Base-by-base conservation (phyloP, 2,113 vertebrate genomes). In the Pogonocichla stellata region DNA sequence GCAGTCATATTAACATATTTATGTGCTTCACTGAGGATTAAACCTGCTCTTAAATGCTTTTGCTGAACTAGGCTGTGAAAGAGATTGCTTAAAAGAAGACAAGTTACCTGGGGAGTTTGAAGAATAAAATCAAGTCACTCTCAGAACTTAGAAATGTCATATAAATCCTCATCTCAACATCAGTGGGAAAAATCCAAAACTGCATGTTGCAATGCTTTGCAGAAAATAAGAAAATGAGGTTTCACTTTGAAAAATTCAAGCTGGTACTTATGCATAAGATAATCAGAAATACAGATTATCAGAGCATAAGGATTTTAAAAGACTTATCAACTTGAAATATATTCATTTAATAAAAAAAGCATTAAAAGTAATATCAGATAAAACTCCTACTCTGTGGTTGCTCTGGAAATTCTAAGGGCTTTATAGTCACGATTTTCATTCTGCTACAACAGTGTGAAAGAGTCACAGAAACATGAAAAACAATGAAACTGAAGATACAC, bases 191-290 rank as follows among this genome's bases (percentile, higher is more conserved):
- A 95, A 90, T 78, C 5, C 16, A 69, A 74, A 94, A 73, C 48
- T 24, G 10, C 16, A 47, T 50, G 19, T 81, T 74, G 40, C 51
- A 87, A 84, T 75, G 53, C 61, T 89, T 79, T 88, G 65, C 51
- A 81, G 65, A 81, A 97, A 95, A 81, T 78, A 84, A 67, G 60
- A 67, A 92, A 93, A 91, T 50, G 20, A 75, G 4, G 23, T 69
- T 92, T 93, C 24, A 4, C 80, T 96, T 95, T 95, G 89, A 96
- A 95, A 95, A 92, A 71, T 53, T 89, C 83, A 88, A 36, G 29
- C 57, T 82, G 26, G 23, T 85, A 40, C 58, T 95, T 95, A 67
- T 53, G 45, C 33, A 42, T 75, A 82, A 75, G 9, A 93, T 90
- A 91, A 93, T 89, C 57, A 79, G 73, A 91, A 93, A 89, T 73